These are phyloP conservation scores for Erebia ligea DNA, from an alignment of 2,888 invertebrate species.

Conservation along the genomic window DNA sequence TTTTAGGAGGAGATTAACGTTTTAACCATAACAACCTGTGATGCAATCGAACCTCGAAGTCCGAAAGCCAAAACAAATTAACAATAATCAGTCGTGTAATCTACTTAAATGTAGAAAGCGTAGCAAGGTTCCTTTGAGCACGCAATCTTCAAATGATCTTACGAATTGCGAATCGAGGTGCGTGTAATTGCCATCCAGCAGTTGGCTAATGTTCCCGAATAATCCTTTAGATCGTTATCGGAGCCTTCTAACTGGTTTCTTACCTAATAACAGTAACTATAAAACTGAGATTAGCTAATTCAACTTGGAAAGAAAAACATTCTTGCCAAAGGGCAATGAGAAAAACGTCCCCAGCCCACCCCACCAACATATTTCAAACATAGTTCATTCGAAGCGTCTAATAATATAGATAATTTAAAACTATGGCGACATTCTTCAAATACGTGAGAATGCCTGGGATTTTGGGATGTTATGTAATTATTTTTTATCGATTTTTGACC, in stretches of 20 bases:
- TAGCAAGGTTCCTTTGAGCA: constrained; percentile 9
- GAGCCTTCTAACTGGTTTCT: constrained; percentile 23
- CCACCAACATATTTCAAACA: too few species aligned
- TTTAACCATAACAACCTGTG: too few species aligned
- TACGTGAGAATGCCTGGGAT: too few species aligned
- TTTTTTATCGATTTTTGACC: too few species aligned
- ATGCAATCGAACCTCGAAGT: too few species aligned
- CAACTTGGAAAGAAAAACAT: constrained; percentile 1
- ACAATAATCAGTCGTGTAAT: constrained; percentile 5
- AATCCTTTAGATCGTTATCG: constrained; percentile 33
- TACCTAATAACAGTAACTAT: constrained; percentile 17
- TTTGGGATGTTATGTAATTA: too few species aligned
- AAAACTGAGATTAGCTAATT: background rate
- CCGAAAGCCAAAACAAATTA: background rate
- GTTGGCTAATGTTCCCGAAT: constrained; percentile 21
- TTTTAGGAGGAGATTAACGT: too few species aligned
- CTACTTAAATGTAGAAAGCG: constrained; percentile 2
- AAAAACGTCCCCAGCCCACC: too few species aligned
- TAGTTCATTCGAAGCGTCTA: too few species aligned
- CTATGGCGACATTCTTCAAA: too few species aligned
- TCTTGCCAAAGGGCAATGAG: background rate
- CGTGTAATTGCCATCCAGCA: constrained; percentile 21
- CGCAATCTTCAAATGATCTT: constrained; percentile 20
- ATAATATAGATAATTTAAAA: too few species aligned
- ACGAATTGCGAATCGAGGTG: constrained; percentile 20